Evolutionary conservation across 1,140 invertebrate species (phyloP).

Genomic region (Pseudobourletiella spinata): DNA sequence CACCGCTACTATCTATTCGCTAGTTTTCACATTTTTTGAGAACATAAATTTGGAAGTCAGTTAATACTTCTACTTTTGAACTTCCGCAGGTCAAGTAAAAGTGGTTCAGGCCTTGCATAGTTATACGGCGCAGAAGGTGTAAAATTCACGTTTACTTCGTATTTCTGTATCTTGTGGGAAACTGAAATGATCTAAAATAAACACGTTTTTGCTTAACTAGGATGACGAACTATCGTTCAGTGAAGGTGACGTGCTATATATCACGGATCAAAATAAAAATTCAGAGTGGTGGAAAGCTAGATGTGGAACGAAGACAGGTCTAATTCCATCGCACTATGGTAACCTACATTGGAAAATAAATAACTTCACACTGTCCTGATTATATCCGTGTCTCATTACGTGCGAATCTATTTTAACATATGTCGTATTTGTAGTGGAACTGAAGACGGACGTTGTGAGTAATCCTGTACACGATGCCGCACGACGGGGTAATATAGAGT

Average conservation of each 20-base stretch:
- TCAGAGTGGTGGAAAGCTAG: conserved; percentile 55
- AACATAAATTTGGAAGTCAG: background rate
- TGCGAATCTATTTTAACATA: background rate
- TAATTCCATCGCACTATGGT: conserved; percentile 62
- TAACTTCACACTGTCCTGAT: background rate
- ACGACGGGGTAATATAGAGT: conserved; percentile 55
- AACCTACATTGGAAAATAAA: background rate
- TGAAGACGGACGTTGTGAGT: conserved; percentile 53
- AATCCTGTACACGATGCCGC: conserved; percentile 62
- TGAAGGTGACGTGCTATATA: conserved; percentile 59
- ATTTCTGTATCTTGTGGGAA: too few relatives aligned
- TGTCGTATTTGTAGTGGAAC: conserved; percentile 46
- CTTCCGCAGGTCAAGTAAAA: conserved; percentile 50
- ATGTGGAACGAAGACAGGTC: conserved; percentile 50
- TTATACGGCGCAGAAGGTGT: conserved; percentile 53
- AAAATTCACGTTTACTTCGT: too few relatives aligned
- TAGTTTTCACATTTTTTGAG: background rate
- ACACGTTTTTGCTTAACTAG: conserved; percentile 34
- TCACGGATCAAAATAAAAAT: conserved; percentile 47
- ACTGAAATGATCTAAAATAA: too few relatives aligned
- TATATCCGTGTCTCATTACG: background rate
- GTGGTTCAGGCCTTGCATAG: conserved; percentile 52
- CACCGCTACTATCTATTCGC: background rate
- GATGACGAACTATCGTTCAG: conserved; percentile 53
- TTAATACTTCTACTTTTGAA: background rate